phyloP scores from a whole-genome alignment of 2,113 vertebrate genomes.

The Limnothrissa miodon region DNA sequence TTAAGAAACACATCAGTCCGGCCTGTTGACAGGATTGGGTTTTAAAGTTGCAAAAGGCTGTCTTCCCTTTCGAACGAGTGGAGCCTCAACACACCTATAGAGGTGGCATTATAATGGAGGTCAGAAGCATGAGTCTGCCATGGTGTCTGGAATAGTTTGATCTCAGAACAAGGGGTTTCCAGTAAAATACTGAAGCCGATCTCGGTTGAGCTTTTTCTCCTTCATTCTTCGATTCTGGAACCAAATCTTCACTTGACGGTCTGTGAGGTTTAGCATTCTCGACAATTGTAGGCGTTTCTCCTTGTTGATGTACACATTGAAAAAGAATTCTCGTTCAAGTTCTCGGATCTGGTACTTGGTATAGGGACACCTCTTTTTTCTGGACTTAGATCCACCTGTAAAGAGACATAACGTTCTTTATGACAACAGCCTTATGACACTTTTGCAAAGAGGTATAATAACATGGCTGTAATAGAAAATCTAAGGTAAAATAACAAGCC shows the following conservation, averaged over 20 bases:
- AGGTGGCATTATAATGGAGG: slow-evolving; percentile 30
- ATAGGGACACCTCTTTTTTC: slow-evolving; percentile 98
- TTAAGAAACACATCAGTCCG: slow-evolving; percentile 36
- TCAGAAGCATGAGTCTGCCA: slow-evolving; percentile 34
- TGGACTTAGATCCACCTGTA: slow-evolving; percentile 84
- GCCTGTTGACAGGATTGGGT: slow-evolving; percentile 20
- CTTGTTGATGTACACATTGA: slow-evolving; percentile 99
- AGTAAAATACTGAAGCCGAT: slow-evolving; percentile 97
- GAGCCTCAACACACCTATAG: slow-evolving; percentile 30
- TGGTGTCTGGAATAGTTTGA: slow-evolving; percentile 27
- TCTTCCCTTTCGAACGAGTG: slow-evolving; percentile 34
- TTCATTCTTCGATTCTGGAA: slow-evolving; percentile 99
- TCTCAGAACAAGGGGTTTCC: slow-evolving; percentile 96
- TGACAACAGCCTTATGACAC: slow-evolving; percentile 6
- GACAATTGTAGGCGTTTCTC: slow-evolving; percentile 98
- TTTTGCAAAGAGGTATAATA: background rate
- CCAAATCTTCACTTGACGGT: slow-evolving; percentile 99
- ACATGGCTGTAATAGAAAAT: background rate
- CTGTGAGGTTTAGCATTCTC: slow-evolving; percentile 95
- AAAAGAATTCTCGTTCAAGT: slow-evolving; percentile 99
- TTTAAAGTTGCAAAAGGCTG: slow-evolving; percentile 20
- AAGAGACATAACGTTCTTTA: slow-evolving; percentile 20
- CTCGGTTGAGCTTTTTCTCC: slow-evolving; percentile 99
- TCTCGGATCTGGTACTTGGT: slow-evolving; percentile 99
- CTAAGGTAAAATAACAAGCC: background rate